Evolutionary conservation across 2,797 vertebrate species (phyloP), one percentile per base, ranked within the genome.

Genomic region (Premnoplex brunnescens): DNA sequence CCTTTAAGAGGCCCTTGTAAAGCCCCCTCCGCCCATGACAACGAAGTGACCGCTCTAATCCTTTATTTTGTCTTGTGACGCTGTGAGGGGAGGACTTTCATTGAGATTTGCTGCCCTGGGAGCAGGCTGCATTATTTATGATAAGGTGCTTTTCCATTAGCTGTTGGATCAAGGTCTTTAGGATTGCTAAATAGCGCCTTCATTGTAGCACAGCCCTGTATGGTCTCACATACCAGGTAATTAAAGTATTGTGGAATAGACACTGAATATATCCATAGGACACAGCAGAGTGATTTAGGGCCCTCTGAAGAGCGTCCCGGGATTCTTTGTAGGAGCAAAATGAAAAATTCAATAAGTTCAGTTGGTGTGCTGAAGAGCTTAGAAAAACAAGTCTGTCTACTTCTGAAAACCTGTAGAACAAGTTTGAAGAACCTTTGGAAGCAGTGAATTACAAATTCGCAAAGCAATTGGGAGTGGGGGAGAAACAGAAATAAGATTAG

Each of bases 371-470:
- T 64, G 89, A 91, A 83, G 89, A 85, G 81, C 87, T 93, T 79
- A 74, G 87, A 18, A 77, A 94, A 96, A 96, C 96, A 74, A 91
- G 96, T 95, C 87, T 43, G 95, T 89, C 94, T 46, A 52, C 95
- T 94, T 93, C 72, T 74, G 78, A 92, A 92, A 96, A 96, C 96
- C 96, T 91, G 96, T 96, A 96, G 96, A 96, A 93, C 96, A 32
- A 96, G 96, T 96, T 85, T 94, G 89, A 91, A 88, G 94, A 94
- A 94, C 95, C 96, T 96, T 91, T 94, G 95, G 93, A 95, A 94
- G 91, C 62, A 75, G 51, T 17, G 89, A 78, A 95, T 95, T 89
- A 90, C 89, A 11, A 95, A 95, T 93, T 88, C 11, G 37, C 54
- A 75, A 81, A 90, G 96, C 85, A 78, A 86, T 73, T 27, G 73